phyloP scores from a whole-genome alignment of 2,797 vertebrate species.

The Myoxocephalus aenaeus region DNA sequence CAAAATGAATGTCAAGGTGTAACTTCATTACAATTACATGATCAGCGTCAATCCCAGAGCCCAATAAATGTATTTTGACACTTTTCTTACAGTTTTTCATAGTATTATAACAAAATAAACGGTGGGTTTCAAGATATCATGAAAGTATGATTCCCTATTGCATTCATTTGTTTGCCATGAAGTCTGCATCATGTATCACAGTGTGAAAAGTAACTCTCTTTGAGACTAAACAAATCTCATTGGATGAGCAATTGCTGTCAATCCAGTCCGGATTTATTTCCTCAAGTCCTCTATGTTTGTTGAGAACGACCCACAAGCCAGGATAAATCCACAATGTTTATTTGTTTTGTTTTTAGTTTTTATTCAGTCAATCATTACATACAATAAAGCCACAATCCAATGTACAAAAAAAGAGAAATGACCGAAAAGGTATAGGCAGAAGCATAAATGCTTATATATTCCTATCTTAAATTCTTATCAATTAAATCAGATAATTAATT shows the following conservation, averaged over 20 bases:
- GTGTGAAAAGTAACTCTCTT: not conserved
- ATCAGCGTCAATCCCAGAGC: not conserved
- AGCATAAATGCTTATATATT: too few relatives aligned
- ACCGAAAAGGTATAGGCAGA: too few relatives aligned
- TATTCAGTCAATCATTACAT: too few relatives aligned
- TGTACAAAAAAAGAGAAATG: too few relatives aligned
- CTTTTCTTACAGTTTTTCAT: not conserved
- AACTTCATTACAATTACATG: not conserved
- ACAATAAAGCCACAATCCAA: too few relatives aligned
- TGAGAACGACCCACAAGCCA: constrained; percentile 42
- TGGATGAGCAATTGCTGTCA: constrained; percentile 26
- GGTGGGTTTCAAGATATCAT: not conserved
- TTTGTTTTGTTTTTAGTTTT: too few relatives aligned
- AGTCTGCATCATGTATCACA: not conserved
- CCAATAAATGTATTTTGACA: not conserved
- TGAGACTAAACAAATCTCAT: not conserved
- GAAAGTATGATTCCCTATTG: not conserved
- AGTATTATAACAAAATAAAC: not conserved
- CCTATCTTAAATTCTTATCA: too few relatives aligned
- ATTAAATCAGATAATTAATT: too few relatives aligned
- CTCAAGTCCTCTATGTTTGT: not conserved
- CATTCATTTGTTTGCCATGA: not conserved
- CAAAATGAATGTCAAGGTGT: not conserved
- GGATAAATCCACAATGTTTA: constrained; percentile 33
- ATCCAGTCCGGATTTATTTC: constrained; percentile 44